Evolutionary conservation across 2,888 invertebrate genomes (phyloP).

Genomic region (Brachyptera risi): DNA sequence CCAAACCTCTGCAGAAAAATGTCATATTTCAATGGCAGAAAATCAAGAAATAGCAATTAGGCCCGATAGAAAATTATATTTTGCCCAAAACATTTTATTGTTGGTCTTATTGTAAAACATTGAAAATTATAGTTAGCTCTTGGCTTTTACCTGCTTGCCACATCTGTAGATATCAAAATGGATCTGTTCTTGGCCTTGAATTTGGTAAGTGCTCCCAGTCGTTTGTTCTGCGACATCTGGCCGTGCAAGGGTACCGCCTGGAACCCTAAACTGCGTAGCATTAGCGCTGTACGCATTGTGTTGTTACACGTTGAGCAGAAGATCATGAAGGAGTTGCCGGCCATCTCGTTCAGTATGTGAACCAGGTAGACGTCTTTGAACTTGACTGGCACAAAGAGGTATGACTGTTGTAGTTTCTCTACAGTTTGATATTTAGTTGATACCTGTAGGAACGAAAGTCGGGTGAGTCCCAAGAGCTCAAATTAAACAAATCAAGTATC

Average conservation of each 20-base stretch:
- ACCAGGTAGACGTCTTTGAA: constrained; percentile 97
- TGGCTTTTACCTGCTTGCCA: constrained; percentile 92
- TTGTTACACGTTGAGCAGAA: constrained; percentile 95
- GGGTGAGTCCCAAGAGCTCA: too few species aligned
- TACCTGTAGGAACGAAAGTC: constrained; percentile 39
- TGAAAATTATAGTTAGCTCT: too few species aligned
- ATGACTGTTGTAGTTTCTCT: constrained; percentile 91
- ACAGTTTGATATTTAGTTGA: constrained; percentile 98
- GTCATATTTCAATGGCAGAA: not conserved
- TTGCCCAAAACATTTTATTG: too few species aligned
- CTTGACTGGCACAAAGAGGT: constrained; percentile 92
- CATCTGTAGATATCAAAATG: constrained; percentile 96
- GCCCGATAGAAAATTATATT: not conserved
- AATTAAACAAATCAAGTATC: too few species aligned
- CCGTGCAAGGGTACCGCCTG: constrained; percentile 97
- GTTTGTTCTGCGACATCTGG: constrained; percentile 96
- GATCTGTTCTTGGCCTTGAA: constrained; percentile 93
- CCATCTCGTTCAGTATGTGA: constrained; percentile 89
- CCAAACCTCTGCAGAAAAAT: constrained; percentile 71
- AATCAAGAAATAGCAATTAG: not conserved
- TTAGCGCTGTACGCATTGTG: constrained; percentile 81
- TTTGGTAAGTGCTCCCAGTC: constrained; percentile 91
- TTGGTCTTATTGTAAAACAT: too few species aligned
- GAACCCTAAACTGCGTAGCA: constrained; percentile 86
- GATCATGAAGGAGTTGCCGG: constrained; percentile 94